Conservation (phyloP, 1,140 invertebrate genomes). For the Bombus picipes region DNA sequence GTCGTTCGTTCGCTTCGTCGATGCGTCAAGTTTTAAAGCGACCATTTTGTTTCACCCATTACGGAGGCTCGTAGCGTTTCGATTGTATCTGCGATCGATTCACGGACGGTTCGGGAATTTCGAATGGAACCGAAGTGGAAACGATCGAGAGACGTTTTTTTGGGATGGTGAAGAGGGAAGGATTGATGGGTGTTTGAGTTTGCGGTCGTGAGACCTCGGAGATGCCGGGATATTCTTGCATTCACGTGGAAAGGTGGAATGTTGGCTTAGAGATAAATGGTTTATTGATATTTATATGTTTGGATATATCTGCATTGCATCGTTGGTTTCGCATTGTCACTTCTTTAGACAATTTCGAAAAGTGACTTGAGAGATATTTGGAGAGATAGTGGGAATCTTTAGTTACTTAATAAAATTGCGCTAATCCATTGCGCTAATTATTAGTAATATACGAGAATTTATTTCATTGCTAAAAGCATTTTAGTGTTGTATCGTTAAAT, state of each 20-base stretch:
- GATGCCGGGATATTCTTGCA: neutral
- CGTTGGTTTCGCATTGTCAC: too few species aligned
- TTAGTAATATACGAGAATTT: neutral
- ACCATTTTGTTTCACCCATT: neutral
- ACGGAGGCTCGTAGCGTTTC: neutral
- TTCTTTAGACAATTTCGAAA: too few species aligned
- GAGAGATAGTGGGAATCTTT: too few species aligned
- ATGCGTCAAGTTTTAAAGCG: conserved; percentile 2
- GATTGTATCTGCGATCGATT: neutral
- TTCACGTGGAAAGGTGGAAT: neutral
- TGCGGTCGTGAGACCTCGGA: neutral
- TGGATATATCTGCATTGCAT: neutral
- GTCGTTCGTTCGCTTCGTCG: neutral
- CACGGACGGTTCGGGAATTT: neutral
- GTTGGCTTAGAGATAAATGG: neutral
- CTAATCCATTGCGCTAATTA: neutral
- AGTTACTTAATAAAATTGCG: too few species aligned
- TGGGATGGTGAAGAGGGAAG: neutral
- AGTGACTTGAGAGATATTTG: too few species aligned
- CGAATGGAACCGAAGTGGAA: neutral
- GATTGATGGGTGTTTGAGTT: neutral
- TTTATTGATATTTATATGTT: neutral
- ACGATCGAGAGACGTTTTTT: neutral
- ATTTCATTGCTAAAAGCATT: neutral
- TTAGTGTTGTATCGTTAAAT: neutral